Evolutionary conservation across 2,797 vertebrate genomes (phyloP).

Genomic region (Amblyraja radiata): DNA sequence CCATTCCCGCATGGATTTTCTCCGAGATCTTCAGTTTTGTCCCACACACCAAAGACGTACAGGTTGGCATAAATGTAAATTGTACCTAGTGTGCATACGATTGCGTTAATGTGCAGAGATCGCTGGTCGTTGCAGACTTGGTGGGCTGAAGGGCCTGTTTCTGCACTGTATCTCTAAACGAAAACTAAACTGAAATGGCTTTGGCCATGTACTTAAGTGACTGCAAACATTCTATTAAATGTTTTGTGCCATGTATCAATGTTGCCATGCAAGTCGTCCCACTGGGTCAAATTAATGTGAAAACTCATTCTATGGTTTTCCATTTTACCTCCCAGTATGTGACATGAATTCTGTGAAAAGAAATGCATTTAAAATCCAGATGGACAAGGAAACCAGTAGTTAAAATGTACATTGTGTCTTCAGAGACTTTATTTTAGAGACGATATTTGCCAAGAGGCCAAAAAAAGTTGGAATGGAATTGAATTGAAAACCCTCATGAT

Average conservation of each 20-base stretch:
- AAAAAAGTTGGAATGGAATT: conserved; percentile 9
- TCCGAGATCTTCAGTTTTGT: too few relatives aligned
- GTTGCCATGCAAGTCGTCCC: background rate
- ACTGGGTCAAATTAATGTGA: background rate
- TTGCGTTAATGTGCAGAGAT: too few relatives aligned
- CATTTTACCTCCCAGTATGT: background rate
- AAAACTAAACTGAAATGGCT: background rate
- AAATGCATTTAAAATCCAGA: conserved; percentile 1
- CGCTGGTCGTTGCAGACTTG: too few relatives aligned
- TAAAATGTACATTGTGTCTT: conserved; percentile 22
- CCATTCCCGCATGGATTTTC: too few relatives aligned
- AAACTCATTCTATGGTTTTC: background rate
- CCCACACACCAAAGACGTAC: too few relatives aligned
- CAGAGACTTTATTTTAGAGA: background rate
- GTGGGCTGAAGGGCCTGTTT: background rate
- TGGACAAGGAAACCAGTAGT: background rate
- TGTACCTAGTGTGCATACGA: too few relatives aligned
- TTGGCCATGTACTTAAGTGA: background rate
- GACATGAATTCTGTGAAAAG: background rate
- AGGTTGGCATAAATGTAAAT: too few relatives aligned
- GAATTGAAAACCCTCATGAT: conserved; percentile 15
- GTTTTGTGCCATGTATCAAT: background rate
- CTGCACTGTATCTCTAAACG: background rate
- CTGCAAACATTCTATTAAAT: background rate
- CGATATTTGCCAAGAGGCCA: conserved; percentile 2